Conservation (phyloP, 2,888 invertebrate species). For the Augochlorella aurata region DNA sequence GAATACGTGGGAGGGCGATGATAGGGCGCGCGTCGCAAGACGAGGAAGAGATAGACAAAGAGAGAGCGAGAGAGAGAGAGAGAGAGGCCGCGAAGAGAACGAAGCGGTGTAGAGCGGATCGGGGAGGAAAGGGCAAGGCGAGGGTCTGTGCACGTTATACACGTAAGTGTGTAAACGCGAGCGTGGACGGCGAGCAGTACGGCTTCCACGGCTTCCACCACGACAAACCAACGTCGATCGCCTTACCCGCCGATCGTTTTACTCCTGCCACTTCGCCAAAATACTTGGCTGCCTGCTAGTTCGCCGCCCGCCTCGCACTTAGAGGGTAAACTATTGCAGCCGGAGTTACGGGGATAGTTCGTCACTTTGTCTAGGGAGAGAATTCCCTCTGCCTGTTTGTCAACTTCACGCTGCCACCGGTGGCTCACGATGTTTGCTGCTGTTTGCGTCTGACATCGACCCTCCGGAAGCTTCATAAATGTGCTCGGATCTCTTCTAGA, state of each 20-base stretch:
- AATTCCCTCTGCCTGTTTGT: constrained; percentile 1
- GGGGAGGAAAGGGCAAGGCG: constrained; percentile 60
- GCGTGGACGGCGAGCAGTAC: constrained; percentile 70
- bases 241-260: constrained; percentile 81
- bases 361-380: neutral
- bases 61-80: constrained; percentile 16
- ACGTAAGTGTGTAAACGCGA: constrained; percentile 62
- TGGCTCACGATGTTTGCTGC: neutral
- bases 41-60: too few relatives aligned
- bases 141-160: constrained; percentile 46
- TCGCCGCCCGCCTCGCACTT: constrained; percentile 33
- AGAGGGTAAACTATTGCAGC: constrained; percentile 12
- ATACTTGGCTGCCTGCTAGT: constrained; percentile 68
- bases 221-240: constrained; percentile 82
- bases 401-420: neutral
- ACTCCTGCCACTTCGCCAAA: constrained; percentile 77
- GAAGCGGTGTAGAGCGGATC: neutral
- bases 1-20: constrained; percentile 12
- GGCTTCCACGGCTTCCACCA: constrained; percentile 81
- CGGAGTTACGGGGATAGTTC: constrained; percentile 5
- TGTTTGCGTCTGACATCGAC: neutral
- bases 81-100: constrained; percentile 25
- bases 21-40: constrained; percentile 20
- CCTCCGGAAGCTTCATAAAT: neutral
- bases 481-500: neutral